phyloP scores from a whole-genome alignment of 2,888 invertebrate species.

The Salticus scenicus region DNA sequence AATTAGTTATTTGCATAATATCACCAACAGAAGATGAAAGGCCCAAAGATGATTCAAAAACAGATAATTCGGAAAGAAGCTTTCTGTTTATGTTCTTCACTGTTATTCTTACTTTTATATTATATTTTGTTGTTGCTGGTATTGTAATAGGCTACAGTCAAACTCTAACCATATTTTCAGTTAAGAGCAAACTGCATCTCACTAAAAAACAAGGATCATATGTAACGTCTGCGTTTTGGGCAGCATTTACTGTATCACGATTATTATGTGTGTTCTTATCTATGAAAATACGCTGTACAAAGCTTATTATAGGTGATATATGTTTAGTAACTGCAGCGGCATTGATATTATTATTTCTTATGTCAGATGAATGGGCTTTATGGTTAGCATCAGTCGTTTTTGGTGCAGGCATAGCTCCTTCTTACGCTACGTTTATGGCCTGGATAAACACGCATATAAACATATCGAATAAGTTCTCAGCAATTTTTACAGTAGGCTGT shows the following conservation, averaged over 20 bases:
- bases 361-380: slow-evolving; percentile 73
- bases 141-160: slow-evolving; percentile 77
- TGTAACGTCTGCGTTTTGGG: slow-evolving; percentile 77
- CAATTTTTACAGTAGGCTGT: slow-evolving; percentile 76
- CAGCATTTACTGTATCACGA: slow-evolving; percentile 74
- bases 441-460: slow-evolving; percentile 77
- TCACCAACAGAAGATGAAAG: slow-evolving; percentile 33
- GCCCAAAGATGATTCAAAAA: no score
- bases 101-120: slow-evolving; percentile 75
- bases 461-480: slow-evolving; percentile 77
- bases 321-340: slow-evolving; percentile 74
- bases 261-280: slow-evolving; percentile 76
- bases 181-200: slow-evolving; percentile 74
- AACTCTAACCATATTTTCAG: slow-evolving; percentile 75
- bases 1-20: slow-evolving; percentile 72
- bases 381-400: slow-evolving; percentile 76
- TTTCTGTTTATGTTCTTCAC: slow-evolving; percentile 73
- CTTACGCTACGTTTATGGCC: slow-evolving; percentile 77
- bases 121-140: slow-evolving; percentile 76
- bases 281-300: slow-evolving; percentile 75
- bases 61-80: slow-evolving; percentile 51
- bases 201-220: slow-evolving; percentile 74
- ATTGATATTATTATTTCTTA: slow-evolving; percentile 74
- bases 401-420: slow-evolving; percentile 77
- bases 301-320: slow-evolving; percentile 76